Evolutionary conservation across 2,113 vertebrate genomes (phyloP), one percentile per base, ranked within the genome.

Genomic region (Peromyscus leucopus): DNA sequence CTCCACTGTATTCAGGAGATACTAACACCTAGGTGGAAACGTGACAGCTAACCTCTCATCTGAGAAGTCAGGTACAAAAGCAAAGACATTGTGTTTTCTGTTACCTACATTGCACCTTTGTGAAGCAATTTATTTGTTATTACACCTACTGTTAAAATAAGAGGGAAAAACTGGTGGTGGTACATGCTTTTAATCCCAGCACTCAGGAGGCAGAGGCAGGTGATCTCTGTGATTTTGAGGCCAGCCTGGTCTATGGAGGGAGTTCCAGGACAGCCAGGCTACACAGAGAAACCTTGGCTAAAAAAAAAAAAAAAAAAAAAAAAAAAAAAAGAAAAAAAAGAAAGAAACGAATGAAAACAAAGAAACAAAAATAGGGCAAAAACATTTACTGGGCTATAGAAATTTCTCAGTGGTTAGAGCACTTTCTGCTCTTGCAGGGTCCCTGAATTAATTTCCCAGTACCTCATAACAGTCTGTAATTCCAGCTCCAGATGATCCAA

Each of bases 11-110:
- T 65, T 91, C 39, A 91, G n/a, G 9, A 67, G 39, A 85, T 7
- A 42, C 16, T 57, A 55, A 15, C 31, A 71, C 33, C 24, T 78
- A 33, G 31, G 72, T 74, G 86, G 67, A 89, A 93, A 87, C 39
- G 12, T 19, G 67, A 97, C 69, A 33, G 28, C 65, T 85, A 59
- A 48, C 91, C 63, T 95, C 61, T 93, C 28, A 85, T 89, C 72
- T 83, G 51, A 94, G 88, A 15, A 86, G 5, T 91, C 24, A 42
- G 6, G 48, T 15, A 88, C 83, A 51, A 89, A 91, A 94, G 63
- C 28, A 86, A 89, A 87, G 74, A n/a, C 67, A 13, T 21, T 57
- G 1, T 71, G 31, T 89, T 86, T 91, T 93, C 86, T 93, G 28
- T 48, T 39, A 91, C 17, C 12, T 10, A 67, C 51, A 15, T 69